Conservation (phyloP, 2,113 vertebrate genomes). For the Apodemus sylvaticus region DNA sequence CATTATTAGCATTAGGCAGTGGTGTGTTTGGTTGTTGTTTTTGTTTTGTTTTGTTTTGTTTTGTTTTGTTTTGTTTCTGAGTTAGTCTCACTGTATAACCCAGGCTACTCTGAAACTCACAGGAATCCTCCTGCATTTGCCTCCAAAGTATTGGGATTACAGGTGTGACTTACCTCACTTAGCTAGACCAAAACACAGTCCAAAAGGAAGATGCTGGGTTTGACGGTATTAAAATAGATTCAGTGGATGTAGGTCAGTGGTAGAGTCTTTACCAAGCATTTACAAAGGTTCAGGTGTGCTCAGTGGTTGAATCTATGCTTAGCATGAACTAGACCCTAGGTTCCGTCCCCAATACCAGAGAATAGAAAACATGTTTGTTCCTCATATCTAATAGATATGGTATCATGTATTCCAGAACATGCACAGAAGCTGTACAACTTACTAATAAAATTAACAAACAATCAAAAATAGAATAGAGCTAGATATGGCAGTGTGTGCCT, state of each 20-base stretch:
- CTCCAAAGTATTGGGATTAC: neutral
- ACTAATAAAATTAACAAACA: neutral
- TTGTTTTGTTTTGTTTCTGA: neutral
- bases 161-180: neutral
- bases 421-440: neutral
- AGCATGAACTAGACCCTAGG: neutral
- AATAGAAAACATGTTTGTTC: slow-evolving; percentile 21
- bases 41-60: neutral
- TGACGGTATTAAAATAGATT: slow-evolving; percentile 8
- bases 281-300: neutral
- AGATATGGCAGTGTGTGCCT: neutral
- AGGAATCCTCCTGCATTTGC: neutral
- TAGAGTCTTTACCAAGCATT: neutral
- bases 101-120: neutral
- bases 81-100: neutral
- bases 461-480: neutral
- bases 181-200: neutral
- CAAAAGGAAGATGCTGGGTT: neutral
- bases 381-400: neutral
- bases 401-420: neutral
- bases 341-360: neutral
- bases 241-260: neutral
- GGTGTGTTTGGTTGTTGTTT: neutral
- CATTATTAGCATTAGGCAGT: neutral
- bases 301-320: neutral